phyloP scores from a whole-genome alignment of 2,888 invertebrate species.

The Eilema caniola region DNA sequence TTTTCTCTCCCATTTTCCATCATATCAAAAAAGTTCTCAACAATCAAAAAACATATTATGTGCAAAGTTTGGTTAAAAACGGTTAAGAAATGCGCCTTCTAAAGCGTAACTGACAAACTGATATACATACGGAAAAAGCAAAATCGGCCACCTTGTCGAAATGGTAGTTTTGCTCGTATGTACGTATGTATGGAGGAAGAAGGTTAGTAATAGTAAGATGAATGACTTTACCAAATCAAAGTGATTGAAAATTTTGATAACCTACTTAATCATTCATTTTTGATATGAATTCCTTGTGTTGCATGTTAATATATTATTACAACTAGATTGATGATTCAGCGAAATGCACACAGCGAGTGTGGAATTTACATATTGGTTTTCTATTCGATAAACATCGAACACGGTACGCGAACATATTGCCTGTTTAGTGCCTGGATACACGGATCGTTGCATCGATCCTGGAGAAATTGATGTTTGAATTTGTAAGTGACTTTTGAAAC shows the following conservation, averaged over 20 bases:
- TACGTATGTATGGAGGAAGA: too few relatives aligned
- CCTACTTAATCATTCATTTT: neutral
- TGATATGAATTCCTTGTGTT: neutral
- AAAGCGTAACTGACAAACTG: too few relatives aligned
- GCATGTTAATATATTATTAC: neutral
- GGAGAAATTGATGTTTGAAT: neutral
- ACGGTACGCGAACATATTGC: constrained; percentile 7
- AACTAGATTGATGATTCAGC: neutral
- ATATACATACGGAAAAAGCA: too few relatives aligned
- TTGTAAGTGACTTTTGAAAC: neutral
- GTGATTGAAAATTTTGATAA: neutral
- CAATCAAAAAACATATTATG: too few relatives aligned
- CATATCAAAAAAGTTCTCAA: too few relatives aligned
- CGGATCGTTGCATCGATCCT: neutral
- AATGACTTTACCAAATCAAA: too few relatives aligned
- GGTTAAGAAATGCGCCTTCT: too few relatives aligned
- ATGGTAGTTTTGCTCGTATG: too few relatives aligned
- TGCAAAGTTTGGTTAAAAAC: too few relatives aligned
- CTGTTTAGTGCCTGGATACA: neutral
- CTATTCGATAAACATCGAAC: constrained; percentile 17
- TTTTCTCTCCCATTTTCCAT: too few relatives aligned
- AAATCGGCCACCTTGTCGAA: too few relatives aligned
- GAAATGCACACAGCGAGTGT: neutral
- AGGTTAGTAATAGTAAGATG: too few relatives aligned
- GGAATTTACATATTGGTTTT: constrained; percentile 15